Conservation (phyloP, 2,888 invertebrate genomes). For the Scaptomyza tumidula region DNA sequence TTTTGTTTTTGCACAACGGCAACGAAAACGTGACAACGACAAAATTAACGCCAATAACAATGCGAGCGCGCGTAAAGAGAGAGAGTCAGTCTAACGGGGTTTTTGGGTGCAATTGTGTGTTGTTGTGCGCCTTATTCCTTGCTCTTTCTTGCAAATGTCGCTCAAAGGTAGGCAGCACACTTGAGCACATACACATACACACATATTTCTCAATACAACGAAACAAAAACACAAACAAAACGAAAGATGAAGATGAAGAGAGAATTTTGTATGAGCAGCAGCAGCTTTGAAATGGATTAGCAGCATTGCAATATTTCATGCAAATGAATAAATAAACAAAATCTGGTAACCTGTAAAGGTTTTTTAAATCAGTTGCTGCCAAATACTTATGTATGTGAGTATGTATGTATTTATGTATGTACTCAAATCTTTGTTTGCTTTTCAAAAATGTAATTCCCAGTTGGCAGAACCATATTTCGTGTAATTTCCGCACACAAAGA, state of each 20-base stretch:
- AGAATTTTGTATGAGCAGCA: conserved; percentile 5
- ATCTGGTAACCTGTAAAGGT: conserved; percentile 44
- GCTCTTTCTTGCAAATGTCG: conserved; percentile 21
- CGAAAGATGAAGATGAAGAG: background rate
- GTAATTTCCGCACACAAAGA: conserved; percentile 50
- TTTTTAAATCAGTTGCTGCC: conserved; percentile 4
- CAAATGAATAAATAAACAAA: conserved; percentile 17
- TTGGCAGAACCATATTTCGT: conserved; percentile 47
- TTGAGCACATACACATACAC: conserved; percentile 17
- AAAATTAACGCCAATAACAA: conserved; percentile 73
- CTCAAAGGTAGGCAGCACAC: conserved; percentile 58
- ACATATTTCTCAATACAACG: background rate
- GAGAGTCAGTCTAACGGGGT: conserved; percentile 22
- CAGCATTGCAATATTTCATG: conserved; percentile 31
- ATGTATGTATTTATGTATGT: background rate
- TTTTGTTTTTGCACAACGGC: conserved; percentile 58
- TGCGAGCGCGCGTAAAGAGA: conserved; percentile 40
- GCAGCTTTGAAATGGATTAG: conserved; percentile 9
- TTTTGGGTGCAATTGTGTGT: conserved; percentile 36
- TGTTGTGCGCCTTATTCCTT: conserved; percentile 7
- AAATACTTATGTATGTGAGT: conserved; percentile 2
- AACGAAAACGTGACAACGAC: conserved; percentile 45
- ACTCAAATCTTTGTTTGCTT: conserved; percentile 9
- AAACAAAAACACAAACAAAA: conserved; percentile 5
- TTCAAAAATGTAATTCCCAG: conserved; percentile 31